Percentiles rank a stretch among this genome's conserved stretches.
Evolutionary conservation across 2,113 vertebrate species (phyloP).

Genomic region (Nibea coibor): DNA sequence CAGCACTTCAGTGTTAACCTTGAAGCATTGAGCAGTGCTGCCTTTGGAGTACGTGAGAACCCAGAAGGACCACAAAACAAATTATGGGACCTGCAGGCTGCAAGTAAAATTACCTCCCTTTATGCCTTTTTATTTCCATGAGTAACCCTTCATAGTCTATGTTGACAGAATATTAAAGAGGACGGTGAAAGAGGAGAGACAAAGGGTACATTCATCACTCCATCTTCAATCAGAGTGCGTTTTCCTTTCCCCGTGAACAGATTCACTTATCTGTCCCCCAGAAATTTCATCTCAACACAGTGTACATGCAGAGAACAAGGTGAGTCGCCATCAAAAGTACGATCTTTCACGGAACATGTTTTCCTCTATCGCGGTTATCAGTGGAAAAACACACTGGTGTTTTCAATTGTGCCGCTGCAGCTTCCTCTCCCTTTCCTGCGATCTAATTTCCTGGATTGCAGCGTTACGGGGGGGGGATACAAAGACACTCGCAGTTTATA

Average conservation of each 20-base stretch:
- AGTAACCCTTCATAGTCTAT: conserved; percentile 72
- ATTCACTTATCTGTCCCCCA: conserved; percentile 53
- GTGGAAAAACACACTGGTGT: conserved; percentile 38
- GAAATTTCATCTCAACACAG: conserved; percentile 54
- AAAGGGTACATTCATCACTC: conserved; percentile 60
- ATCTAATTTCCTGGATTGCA: conserved; percentile 61
- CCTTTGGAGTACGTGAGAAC: conserved; percentile 66
- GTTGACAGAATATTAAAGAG: conserved; percentile 79
- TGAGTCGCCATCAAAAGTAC: conserved; percentile 34
- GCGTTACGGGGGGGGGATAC: neutral
- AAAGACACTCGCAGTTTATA: neutral
- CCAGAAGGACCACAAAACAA: conserved; percentile 77
- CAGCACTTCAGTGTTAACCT: conserved; percentile 78
- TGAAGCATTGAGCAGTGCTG: conserved; percentile 73
- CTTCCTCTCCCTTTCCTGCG: conserved; percentile 25
- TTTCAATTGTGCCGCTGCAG: conserved; percentile 25
- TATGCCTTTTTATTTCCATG: conserved; percentile 74
- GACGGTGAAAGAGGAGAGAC: conserved; percentile 46
- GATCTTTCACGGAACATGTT: conserved; percentile 49
- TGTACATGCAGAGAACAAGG: conserved; percentile 34
- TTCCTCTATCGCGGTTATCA: conserved; percentile 55
- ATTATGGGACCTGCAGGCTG: conserved; percentile 73
- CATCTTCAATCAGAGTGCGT: conserved; percentile 48
- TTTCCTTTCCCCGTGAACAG: conserved; percentile 48
- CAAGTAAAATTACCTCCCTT: conserved; percentile 75